Conservation (phyloP, 2,888 invertebrate genomes). For the Tinea pellionella region DNA sequence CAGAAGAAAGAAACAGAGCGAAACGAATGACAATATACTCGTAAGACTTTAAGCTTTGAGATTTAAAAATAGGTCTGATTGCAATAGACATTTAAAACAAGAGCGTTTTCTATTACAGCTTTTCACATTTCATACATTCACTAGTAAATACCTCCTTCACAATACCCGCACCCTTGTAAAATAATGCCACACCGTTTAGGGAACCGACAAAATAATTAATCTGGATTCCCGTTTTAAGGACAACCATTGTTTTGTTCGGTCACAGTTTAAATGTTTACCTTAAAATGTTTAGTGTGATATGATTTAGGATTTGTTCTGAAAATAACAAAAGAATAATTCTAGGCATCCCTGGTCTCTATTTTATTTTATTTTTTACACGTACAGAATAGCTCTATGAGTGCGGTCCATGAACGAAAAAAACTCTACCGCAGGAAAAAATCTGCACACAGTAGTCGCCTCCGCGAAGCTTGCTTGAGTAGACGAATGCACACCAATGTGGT, state of each 20-base stretch:
- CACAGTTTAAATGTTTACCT: not conserved
- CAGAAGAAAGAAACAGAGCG: too few species aligned
- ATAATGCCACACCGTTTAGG: not conserved
- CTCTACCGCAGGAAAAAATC: too few species aligned
- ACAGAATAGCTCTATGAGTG: too few species aligned
- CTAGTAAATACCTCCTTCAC: not conserved
- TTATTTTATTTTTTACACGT: too few species aligned
- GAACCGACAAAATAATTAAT: conserved; percentile 1
- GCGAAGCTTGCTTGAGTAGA: too few species aligned
- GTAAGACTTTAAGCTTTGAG: too few species aligned
- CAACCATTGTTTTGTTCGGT: not conserved
- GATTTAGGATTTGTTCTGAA: not conserved
- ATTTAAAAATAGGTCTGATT: not conserved
- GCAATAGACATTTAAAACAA: not conserved
- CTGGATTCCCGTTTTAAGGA: not conserved
- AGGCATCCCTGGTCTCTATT: too few species aligned
- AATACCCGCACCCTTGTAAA: not conserved
- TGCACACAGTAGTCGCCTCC: too few species aligned
- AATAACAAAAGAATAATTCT: too few species aligned
- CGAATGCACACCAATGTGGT: too few species aligned
- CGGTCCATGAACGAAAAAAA: too few species aligned
- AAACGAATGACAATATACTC: too few species aligned
- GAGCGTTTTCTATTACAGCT: not conserved
- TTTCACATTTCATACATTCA: not conserved
- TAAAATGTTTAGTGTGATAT: not conserved